phyloP scores from a whole-genome alignment of 2,888 invertebrate genomes.

The Autographa gamma region DNA sequence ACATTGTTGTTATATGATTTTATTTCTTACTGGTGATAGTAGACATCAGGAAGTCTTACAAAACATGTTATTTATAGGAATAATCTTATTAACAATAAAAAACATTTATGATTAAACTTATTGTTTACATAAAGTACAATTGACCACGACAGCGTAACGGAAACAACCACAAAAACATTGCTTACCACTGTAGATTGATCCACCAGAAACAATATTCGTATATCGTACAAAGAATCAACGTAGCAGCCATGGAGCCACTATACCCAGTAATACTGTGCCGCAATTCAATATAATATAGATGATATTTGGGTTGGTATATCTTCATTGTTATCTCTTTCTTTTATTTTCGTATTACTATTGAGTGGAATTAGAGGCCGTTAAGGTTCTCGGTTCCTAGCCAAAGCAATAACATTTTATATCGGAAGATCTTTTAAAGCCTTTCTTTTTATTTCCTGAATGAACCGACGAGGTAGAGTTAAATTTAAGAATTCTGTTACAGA shows the following conservation, averaged over 20 bases:
- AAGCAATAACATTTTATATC: conserved; percentile 53
- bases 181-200: conserved; percentile 23
- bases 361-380: conserved; percentile 44
- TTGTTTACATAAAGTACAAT: not conserved
- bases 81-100: not conserved
- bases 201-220: conserved; percentile 3
- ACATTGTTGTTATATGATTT: not conserved
- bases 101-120: not conserved
- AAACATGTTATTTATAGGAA: not conserved
- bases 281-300: conserved; percentile 36
- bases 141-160: not conserved
- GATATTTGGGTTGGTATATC: conserved; percentile 32
- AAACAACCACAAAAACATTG: conserved; percentile 8
- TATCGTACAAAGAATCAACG: conserved; percentile 1
- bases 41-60: not conserved
- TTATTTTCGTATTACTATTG: conserved; percentile 52
- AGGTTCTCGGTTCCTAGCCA: conserved; percentile 46
- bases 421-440: conserved; percentile 49
- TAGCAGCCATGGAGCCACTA: conserved; percentile 24
- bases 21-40: not conserved
- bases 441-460: conserved; percentile 45
- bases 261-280: conserved; percentile 15
- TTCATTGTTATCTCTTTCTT: conserved; percentile 45
- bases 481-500: conserved; percentile 22
- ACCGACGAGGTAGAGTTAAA: conserved; percentile 30